A percentile compares a stretch with the other conserved stretches of the same genome.
These are phyloP conservation scores for Ambastaia sidthimunki DNA, from an alignment of 2,797 vertebrate species.

Conservation along the genomic window DNA sequence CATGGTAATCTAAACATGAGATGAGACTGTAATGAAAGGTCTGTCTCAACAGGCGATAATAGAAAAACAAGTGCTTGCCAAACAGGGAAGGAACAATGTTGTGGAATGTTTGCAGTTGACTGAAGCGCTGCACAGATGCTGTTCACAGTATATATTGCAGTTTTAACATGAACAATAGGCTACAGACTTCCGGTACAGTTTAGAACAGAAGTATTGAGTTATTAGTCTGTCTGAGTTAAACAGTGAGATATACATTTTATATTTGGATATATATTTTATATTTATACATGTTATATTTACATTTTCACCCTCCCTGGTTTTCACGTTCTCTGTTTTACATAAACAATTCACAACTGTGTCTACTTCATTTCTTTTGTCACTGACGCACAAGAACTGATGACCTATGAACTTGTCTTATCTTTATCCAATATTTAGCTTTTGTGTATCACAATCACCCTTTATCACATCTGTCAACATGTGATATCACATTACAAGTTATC, in stretches of 20 bases:
- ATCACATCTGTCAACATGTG: conserved; percentile 20
- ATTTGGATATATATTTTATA: no score
- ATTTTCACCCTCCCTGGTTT: neutral
- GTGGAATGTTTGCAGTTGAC: neutral
- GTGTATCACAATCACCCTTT: neutral
- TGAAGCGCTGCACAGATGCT: neutral
- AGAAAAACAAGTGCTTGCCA: conserved; percentile 1
- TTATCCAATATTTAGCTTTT: conserved; percentile 12
- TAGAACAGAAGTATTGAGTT: neutral
- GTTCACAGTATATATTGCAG: neutral
- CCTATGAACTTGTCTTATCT: conserved; percentile 17
- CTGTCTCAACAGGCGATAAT: conserved; percentile 5
- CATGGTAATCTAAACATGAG: conserved; percentile 10
- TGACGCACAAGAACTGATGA: conserved; percentile 16
- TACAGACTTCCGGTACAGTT: neutral
- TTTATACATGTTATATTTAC: no score
- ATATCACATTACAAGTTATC: conserved; percentile 1
- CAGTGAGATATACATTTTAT: no score
- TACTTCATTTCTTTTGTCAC: conserved; percentile 15
- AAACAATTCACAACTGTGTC: neutral
- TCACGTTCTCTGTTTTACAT: neutral
- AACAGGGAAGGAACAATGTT: conserved; percentile 23
- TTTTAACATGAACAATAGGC: conserved; percentile 4
- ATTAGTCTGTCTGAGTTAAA: conserved; percentile 13
- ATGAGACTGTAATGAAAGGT: neutral